Conservation (phyloP, 2,888 invertebrate genomes). For the Baccha elongata region DNA sequence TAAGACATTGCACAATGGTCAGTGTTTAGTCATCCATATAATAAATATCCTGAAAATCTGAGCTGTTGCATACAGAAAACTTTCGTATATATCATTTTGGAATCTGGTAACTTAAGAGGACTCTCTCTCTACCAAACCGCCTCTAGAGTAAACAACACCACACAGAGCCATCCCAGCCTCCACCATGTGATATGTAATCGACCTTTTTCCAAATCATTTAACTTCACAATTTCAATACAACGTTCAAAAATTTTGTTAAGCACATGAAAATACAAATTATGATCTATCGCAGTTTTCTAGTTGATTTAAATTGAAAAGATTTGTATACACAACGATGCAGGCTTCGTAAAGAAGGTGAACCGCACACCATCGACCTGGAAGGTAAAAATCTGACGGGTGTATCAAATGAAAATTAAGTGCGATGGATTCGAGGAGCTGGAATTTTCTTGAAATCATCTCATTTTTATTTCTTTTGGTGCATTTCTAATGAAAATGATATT, state of each 20-base stretch:
- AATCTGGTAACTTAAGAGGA: conserved; percentile 52
- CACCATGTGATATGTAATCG: conserved; percentile 41
- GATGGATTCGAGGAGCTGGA: conserved; percentile 31
- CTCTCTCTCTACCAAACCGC: neutral
- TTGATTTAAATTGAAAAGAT: conserved; percentile 58
- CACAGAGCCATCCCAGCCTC: conserved; percentile 1
- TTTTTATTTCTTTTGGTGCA: conserved; percentile 24
- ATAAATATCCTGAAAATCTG: conserved; percentile 57
- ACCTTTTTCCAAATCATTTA: conserved; percentile 72
- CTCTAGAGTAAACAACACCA: conserved; percentile 9
- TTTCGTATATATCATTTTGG: conserved; percentile 55
- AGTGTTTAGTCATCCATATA: conserved; percentile 25
- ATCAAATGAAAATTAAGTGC: conserved; percentile 70
- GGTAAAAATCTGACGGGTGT: conserved; percentile 58
- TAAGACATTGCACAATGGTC: conserved; percentile 50
- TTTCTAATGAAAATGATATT: conserved; percentile 35
- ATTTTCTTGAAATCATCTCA: conserved; percentile 28
- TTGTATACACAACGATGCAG: conserved; percentile 6
- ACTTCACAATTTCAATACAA: conserved; percentile 44
- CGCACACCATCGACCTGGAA: conserved; percentile 42
- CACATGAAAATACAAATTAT: conserved; percentile 10
- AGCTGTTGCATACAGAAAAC: conserved; percentile 65
- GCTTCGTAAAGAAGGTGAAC: conserved; percentile 10
- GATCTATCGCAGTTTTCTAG: conserved; percentile 59
- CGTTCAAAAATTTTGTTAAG: conserved; percentile 34